phyloP scores from a whole-genome alignment of 2,797 vertebrate genomes.

The Takifugu ocellatus region DNA sequence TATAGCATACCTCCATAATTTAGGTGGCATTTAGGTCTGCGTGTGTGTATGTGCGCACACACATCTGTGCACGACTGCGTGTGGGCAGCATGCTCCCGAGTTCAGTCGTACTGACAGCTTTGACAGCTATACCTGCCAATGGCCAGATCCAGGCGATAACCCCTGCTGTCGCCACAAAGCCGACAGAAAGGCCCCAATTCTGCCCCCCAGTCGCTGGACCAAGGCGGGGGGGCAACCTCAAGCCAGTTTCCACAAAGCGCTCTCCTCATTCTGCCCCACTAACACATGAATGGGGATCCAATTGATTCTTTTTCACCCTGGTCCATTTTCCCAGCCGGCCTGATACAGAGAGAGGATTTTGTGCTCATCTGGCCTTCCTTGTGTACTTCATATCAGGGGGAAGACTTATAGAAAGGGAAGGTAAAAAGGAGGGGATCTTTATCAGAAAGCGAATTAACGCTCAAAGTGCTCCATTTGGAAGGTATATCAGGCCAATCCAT shows the following conservation, averaged over 20 bases:
- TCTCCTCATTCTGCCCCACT: conserved; percentile 79
- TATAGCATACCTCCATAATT: conserved; percentile 69
- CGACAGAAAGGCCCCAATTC: conserved; percentile 87
- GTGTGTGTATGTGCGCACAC: conserved; percentile 28
- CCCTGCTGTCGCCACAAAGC: conserved; percentile 84
- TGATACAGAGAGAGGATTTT: conserved; percentile 85
- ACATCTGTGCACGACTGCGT: conserved; percentile 26
- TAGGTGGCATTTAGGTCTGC: conserved; percentile 54
- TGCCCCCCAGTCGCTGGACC: conserved; percentile 79
- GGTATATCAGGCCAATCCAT: conserved; percentile 99
- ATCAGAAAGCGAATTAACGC: conserved; percentile 99
- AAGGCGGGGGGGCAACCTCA: conserved; percentile 75
- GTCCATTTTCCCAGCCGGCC: conserved; percentile 71
- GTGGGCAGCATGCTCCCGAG: conserved; percentile 22
- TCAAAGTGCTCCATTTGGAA: conserved; percentile 99
- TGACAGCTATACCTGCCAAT: conserved; percentile 79
- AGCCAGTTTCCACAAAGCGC: conserved; percentile 86
- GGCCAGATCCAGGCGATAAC: conserved; percentile 81
- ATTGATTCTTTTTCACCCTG: conserved; percentile 89
- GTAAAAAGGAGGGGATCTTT: conserved; percentile 85
- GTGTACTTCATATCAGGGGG: conserved; percentile 96
- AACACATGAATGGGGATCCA: conserved; percentile 98
- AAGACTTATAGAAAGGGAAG: conserved; percentile 97
- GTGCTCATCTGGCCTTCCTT: conserved; percentile 97
- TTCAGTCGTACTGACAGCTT: conserved; percentile 70